Percentiles rank a stretch among this genome's conserved stretches.
phyloP scores from a whole-genome alignment of 2,113 vertebrate species.

The Indri indri region DNA sequence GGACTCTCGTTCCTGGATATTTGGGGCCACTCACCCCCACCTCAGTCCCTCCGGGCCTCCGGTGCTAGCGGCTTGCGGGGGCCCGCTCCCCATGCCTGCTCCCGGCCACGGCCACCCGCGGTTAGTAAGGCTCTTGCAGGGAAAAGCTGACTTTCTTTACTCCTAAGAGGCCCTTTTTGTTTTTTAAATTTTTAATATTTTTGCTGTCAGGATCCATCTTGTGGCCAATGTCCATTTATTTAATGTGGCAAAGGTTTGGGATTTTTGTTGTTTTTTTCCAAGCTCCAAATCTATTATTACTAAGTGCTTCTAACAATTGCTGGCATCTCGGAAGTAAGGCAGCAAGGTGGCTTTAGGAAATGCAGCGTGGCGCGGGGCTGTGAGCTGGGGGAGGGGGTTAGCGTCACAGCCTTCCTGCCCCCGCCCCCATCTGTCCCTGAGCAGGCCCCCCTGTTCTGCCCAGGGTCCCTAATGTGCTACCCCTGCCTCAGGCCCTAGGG shows the following conservation, averaged over 20 bases:
- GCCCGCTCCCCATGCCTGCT: rapidly evolving
- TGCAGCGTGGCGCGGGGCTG: background rate
- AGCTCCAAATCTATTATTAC: background rate
- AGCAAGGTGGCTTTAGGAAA: rapidly evolving
- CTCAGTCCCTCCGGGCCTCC: background rate
- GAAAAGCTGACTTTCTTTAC: background rate
- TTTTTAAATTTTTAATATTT: background rate
- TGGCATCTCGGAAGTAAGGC: background rate
- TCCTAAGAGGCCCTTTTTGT: background rate
- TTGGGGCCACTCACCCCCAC: rapidly evolving
- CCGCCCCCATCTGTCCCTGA: background rate
- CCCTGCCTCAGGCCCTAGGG: conserved; percentile 90
- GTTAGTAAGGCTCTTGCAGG: background rate
- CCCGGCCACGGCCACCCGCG: no score
- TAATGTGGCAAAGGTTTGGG: background rate
- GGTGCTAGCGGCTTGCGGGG: background rate
- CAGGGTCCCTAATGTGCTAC: background rate
- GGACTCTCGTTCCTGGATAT: background rate
- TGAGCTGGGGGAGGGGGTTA: background rate
- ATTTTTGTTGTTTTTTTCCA: background rate
- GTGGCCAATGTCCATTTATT: background rate
- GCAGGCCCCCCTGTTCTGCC: background rate
- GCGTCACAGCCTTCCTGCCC: background rate
- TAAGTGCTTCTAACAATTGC: background rate
- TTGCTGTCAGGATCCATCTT: background rate